Evolutionary conservation across 2,113 vertebrate genomes (phyloP), one percentile per base, ranked within the genome.

Genomic region (Cyprinus carpio): DNA sequence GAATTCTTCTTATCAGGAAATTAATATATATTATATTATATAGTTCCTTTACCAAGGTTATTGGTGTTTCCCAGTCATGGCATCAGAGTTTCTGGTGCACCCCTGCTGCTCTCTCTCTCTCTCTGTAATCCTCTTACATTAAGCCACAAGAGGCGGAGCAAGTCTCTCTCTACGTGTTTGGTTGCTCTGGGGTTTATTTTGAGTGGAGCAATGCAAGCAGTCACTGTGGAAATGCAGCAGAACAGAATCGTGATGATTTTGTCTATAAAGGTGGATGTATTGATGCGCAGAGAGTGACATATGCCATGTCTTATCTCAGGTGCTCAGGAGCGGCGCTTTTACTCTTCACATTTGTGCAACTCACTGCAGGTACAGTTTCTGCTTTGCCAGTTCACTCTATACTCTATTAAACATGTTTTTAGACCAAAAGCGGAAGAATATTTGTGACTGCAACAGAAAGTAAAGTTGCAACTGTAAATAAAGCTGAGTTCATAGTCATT

Each of bases 1-100:
- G 4, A 37, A 71, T 23, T 40, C 10, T 12, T 37, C 31, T 31
- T 29, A 18, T 1, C 4, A 37, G 34, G 0, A 71, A 37, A 71
- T 37, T 0, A 37, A 65, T 18, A 18, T 20, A 37, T 60, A 60
- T n/a, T 9, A 71, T 20, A 20, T 37, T 37, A 4, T 37, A 23
- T 37, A 71, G 0, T 40, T 71, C 15, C 74, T 75, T 51, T 51
- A 51, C n/a, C 13, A 15, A 51, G 25, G 43, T 37, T 37, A 71
- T 71, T 71, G 18, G 31, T 23, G 7, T 23, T 71, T 37, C 16
- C 9, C 31, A 92, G 93, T 93, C 93, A 93, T 95, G 93, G 92
- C 92, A 95, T 93, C 95, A 93, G 94, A 95, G 89, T 94, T 93
- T 95, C 92, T 72, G 34, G 31, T 40, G 69, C 20, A 43, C 37